Conservation (phyloP, 1,140 invertebrate genomes). For the Dolichoris vasculosae region DNA sequence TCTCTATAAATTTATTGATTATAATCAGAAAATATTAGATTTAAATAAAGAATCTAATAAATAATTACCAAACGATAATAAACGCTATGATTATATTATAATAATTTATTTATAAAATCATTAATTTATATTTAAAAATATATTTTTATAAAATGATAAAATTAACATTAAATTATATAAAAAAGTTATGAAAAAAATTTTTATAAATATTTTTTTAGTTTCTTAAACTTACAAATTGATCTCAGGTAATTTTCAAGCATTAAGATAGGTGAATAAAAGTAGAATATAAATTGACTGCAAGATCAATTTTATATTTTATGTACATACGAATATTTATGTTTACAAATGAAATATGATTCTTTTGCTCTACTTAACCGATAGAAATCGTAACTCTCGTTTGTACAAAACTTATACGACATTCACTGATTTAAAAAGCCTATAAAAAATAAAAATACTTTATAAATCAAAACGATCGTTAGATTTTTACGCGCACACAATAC, state of each 20-base stretch:
- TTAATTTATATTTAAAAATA: no score
- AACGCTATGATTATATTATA: no score
- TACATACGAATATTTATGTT: constrained; percentile 24
- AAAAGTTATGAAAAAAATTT: neutral
- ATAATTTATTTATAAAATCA: no score
- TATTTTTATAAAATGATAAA: no score
- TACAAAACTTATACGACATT: constrained; percentile 1
- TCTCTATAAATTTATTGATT: no score
- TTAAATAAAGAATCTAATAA: no score
- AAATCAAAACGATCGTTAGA: constrained; percentile 42
- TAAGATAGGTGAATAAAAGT: neutral
- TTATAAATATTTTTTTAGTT: neutral
- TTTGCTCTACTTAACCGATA: constrained; percentile 20
- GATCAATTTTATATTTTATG: constrained; percentile 1
- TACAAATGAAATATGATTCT: constrained; percentile 28
- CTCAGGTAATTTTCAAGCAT: neutral
- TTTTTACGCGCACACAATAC: constrained; percentile 6
- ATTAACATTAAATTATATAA: neutral
- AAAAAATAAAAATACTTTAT: constrained; percentile 30
- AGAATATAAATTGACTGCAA: constrained; percentile 15
- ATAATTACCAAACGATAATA: no score
- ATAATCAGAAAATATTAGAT: no score
- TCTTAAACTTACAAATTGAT: neutral
- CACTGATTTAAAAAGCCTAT: neutral
- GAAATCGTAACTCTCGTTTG: neutral